phyloP scores from a whole-genome alignment of 1,140 invertebrate species.

The Drosophila rhopaloa region DNA sequence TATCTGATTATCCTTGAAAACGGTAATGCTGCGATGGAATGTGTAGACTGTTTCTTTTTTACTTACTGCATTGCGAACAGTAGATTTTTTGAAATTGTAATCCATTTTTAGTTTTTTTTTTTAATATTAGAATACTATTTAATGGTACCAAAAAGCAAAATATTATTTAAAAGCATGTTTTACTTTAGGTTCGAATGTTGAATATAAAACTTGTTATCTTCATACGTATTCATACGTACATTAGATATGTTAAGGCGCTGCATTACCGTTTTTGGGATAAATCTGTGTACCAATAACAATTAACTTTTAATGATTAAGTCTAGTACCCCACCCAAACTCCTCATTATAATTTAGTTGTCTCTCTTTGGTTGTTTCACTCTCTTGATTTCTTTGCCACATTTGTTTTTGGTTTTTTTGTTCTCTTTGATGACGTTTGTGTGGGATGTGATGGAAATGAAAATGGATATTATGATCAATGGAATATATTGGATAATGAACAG shows the following conservation, averaged over 20 bases:
- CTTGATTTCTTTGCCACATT: conserved; percentile 37
- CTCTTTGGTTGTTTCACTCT: conserved; percentile 35
- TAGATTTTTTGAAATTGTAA: not conserved
- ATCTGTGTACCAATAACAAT: not conserved
- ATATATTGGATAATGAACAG: conserved; percentile 7
- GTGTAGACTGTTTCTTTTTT: not conserved
- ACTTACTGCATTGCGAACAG: not conserved
- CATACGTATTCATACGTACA: too few species aligned
- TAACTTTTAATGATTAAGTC: conserved; percentile 4
- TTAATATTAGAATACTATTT: not conserved
- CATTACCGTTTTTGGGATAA: conserved; percentile 10
- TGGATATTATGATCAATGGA: not conserved
- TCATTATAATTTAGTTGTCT: conserved; percentile 12
- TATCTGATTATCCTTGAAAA: conserved; percentile 1
- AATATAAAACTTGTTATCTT: not conserved
- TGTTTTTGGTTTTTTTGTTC: conserved; percentile 18
- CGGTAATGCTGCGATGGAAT: conserved; percentile 15
- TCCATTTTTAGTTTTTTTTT: not conserved
- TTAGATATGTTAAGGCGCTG: not conserved
- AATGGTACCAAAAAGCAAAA: not conserved
- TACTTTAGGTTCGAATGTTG: not conserved
- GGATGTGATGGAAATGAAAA: conserved; percentile 4
- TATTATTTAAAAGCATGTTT: not conserved
- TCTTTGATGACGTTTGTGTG: conserved; percentile 19
- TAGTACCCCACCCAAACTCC: conserved; percentile 2